Base-by-base conservation (phyloP, 2,113 vertebrate genomes). In the Sapajus apella region DNA sequence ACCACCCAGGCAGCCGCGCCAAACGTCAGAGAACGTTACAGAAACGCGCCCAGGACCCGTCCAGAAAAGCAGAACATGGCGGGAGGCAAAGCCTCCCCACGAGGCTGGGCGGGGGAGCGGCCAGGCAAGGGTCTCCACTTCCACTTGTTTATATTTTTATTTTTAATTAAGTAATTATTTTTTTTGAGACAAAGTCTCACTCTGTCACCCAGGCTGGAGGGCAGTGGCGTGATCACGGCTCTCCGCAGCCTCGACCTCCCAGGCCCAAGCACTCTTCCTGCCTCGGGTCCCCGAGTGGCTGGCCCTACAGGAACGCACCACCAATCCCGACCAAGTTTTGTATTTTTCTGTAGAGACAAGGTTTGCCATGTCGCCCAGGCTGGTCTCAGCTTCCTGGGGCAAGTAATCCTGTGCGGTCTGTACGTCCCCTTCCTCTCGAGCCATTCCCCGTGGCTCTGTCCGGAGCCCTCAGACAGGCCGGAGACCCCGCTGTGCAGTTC, bases 401-500 rank as follows among this genome's bases (percentile, higher is more conserved):
- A 64, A 14, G 61, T 30, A 5, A 64, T 64, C 61, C 27, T 14
- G 27, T 17, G 32, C 1, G 35, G 17, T 68, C 27, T 64, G 61
- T 2, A 2, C 37, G 20, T 16, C 8, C 30, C 30, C 37, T 52
- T 52, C 5, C 52, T 16, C 52, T 52, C 16, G 16, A 81, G 35
- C 77, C 35, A 35, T 11, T 45, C 40, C 66, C 32, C 1, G 66
- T 68, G 66, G 32, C 66, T n/a, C 20, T 20, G 35, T 50, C 20
- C 0, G 77, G 20, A 6, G 10, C 18, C 50, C 20, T 20, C 4
- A 56, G 79, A 25, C 32, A 47, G 77, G 50, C 32, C 12, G 1
- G 1, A 18, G 23, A 13, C 20, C 58, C 45, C 0, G 11, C 56
- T 8, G 2, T 16, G 37, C 77, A 14, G 0, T 23, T 21, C 6